Conservation (phyloP, 2,797 vertebrate species). For the Tragelaphus eurycerus region DNA sequence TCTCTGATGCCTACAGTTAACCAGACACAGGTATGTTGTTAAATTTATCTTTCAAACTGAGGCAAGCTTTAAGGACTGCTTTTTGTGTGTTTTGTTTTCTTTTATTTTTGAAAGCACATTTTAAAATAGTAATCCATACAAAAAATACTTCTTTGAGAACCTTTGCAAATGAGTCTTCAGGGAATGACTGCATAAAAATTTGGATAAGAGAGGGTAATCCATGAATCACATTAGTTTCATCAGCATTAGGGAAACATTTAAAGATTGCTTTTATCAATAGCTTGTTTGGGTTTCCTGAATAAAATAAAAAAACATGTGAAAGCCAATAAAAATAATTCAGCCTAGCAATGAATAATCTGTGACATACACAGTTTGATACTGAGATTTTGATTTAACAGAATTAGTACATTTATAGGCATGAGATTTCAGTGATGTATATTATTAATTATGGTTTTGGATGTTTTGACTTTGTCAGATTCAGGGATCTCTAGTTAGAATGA, state of each 20-base stretch:
- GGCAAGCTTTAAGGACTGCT: neutral
- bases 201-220: neutral
- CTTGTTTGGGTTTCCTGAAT: neutral
- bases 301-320: neutral
- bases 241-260: neutral
- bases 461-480: neutral
- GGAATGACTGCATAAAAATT: neutral
- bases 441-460: neutral
- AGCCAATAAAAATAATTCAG: neutral
- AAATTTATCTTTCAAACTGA: neutral
- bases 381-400: neutral
- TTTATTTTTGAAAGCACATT: constrained; percentile 7
- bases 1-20: constrained; percentile 98
- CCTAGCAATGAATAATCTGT: neutral
- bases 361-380: neutral
- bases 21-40: constrained; percentile 93
- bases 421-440: neutral
- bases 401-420: neutral
- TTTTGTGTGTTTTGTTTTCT: neutral
- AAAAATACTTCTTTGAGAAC: neutral
- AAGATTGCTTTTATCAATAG: constrained; percentile 26
- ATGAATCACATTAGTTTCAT: neutral
- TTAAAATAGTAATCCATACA: neutral
- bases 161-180: neutral
- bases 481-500: neutral